These are phyloP conservation scores for Drosophila kanapiae DNA, from an alignment of 1,140 invertebrate genomes.

Conservation along the genomic window DNA sequence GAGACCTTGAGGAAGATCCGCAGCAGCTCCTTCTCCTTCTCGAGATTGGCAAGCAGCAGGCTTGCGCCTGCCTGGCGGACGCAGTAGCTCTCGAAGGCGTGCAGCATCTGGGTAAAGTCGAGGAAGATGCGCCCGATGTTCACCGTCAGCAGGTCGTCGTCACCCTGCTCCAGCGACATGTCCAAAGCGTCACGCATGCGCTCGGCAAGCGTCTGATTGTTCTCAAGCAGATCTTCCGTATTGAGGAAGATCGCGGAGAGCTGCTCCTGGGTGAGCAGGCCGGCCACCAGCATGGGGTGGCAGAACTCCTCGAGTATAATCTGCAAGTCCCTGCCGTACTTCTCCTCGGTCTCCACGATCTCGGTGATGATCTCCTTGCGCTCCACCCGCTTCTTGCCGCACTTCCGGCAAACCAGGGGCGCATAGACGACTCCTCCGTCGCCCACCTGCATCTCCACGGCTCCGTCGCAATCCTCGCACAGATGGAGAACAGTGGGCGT, in stretches of 20 bases:
- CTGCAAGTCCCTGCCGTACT: constrained; percentile 96
- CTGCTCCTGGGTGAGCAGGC: constrained; percentile 92
- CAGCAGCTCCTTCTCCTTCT: constrained; percentile 97
- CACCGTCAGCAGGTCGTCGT: constrained; percentile 94
- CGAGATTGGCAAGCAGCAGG: constrained; percentile 94
- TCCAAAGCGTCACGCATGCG: constrained; percentile 95
- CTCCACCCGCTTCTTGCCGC: constrained; percentile 94
- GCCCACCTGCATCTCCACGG: constrained; percentile 89
- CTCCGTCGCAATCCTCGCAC: constrained; percentile 92
- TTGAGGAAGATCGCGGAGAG: constrained; percentile 97
- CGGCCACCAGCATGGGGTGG: constrained; percentile 95
- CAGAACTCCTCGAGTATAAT: constrained; percentile 98
- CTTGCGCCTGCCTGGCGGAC: constrained; percentile 96
- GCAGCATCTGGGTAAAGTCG: constrained; percentile 96
- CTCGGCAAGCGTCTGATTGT: constrained; percentile 94
- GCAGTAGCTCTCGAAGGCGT: constrained; percentile 97
- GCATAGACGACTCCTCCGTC: constrained; percentile 90
- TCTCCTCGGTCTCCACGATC: constrained; percentile 98
- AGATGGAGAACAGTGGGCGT: constrained; percentile 87
- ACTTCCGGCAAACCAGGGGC: constrained; percentile 94
- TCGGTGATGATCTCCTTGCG: constrained; percentile 97
- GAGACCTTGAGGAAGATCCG: constrained; percentile 97
- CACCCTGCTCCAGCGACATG: constrained; percentile 91
- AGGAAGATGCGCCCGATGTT: constrained; percentile 96
- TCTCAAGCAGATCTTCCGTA: constrained; percentile 95